Evolutionary conservation across 2,113 vertebrate genomes (phyloP).

Genomic region (Columba janthina): DNA sequence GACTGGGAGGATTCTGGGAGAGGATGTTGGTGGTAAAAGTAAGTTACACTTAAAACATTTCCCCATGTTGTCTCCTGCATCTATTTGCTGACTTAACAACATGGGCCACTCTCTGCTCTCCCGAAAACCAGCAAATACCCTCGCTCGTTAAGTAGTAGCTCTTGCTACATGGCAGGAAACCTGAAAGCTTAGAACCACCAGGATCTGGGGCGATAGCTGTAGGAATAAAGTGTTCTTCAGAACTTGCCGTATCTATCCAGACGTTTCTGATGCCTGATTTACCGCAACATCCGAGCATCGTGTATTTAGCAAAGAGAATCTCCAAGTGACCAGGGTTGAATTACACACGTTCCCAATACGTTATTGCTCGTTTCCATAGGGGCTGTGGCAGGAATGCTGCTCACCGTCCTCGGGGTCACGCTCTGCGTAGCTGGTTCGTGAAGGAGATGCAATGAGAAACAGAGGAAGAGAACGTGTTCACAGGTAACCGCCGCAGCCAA

Average conservation of each 20-base stretch:
- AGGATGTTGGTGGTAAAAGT: constrained; percentile 91
- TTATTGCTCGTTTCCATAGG: constrained; percentile 54
- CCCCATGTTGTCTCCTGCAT: neutral
- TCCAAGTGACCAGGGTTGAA: neutral
- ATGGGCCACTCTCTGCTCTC: accelerated
- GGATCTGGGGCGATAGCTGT: accelerated
- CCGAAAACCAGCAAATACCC: neutral
- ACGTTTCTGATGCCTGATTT: accelerated
- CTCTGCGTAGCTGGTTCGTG: constrained; percentile 84
- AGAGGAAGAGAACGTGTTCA: neutral
- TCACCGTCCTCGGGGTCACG: constrained; percentile 81
- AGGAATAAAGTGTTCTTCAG: neutral
- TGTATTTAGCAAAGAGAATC: neutral
- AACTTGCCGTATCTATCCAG: neutral
- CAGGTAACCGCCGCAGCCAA: accelerated
- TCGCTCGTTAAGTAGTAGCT: neutral
- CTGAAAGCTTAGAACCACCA: neutral
- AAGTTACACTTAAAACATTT: constrained; percentile 42
- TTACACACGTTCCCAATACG: accelerated
- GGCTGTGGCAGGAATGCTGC: constrained; percentile 83
- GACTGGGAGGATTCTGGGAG: constrained; percentile 90
- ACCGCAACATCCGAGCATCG: accelerated
- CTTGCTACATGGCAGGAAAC: neutral
- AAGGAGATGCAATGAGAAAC: neutral
- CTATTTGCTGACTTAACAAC: neutral